A percentile compares a stretch with the other conserved stretches of the same genome.
These are phyloP conservation scores for Cromileptes altivelis DNA, from an alignment of 2,113 vertebrate genomes.

Conservation along the genomic window DNA sequence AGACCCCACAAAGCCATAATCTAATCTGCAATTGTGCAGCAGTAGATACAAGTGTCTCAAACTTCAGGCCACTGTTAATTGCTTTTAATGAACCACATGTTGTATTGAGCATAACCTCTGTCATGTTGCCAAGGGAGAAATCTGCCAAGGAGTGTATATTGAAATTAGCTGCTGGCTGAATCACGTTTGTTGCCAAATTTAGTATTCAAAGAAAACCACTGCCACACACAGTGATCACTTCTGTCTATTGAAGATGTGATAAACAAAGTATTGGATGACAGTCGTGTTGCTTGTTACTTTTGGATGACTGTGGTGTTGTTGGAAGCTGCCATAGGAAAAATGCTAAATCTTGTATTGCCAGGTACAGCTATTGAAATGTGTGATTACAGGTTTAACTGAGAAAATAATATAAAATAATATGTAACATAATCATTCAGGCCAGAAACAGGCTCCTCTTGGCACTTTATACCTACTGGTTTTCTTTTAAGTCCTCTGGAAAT, in stretches of 20 bases:
- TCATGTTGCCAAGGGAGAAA: slow-evolving; percentile 51
- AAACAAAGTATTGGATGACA: slow-evolving; percentile 40
- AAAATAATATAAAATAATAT: neutral
- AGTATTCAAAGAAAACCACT: slow-evolving; percentile 19
- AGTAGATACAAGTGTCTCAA: slow-evolving; percentile 22
- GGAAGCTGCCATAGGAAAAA: slow-evolving; percentile 2
- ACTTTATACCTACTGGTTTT: neutral
- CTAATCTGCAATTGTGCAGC: neutral
- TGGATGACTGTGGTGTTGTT: slow-evolving; percentile 23
- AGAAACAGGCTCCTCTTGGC: slow-evolving; percentile 11
- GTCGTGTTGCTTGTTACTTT: slow-evolving; percentile 19
- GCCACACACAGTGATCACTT: slow-evolving; percentile 36
- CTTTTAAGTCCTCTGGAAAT: slow-evolving; percentile 4
- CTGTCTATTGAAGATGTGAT: slow-evolving; percentile 45
- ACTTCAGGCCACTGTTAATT: slow-evolving; percentile 53
- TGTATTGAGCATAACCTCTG: slow-evolving; percentile 61
- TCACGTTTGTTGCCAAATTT: slow-evolving; percentile 56
- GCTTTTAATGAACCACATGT: slow-evolving; percentile 65
- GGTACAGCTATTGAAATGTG: slow-evolving; percentile 33
- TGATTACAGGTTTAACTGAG: slow-evolving; percentile 45
- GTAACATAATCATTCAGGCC: slow-evolving; percentile 17
- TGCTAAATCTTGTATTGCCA: slow-evolving; percentile 2
- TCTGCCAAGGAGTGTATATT: slow-evolving; percentile 50
- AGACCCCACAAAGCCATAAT: neutral
- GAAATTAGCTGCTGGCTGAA: slow-evolving; percentile 54